These are phyloP conservation scores for Tachycineta bicolor DNA, from an alignment of 2,113 vertebrate genomes.

Conservation along the genomic window DNA sequence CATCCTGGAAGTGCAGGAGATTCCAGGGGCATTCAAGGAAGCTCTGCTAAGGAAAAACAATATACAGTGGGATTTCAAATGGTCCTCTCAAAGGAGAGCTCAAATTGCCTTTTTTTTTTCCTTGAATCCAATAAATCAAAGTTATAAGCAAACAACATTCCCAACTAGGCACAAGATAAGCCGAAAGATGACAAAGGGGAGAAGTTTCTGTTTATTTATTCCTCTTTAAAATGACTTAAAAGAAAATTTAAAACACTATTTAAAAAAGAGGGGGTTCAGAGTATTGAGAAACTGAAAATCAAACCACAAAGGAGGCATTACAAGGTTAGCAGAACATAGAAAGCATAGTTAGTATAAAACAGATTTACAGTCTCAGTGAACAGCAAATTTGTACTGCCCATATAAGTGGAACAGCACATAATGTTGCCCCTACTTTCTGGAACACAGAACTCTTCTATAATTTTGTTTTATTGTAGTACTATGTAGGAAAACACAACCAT, in stretches of 20 bases:
- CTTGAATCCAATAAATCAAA: not conserved
- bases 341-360: conserved; percentile 63
- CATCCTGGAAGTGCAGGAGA: not conserved
- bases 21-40: not conserved
- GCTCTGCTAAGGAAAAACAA: not conserved
- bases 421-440: conserved; percentile 39
- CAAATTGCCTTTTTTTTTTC: accelerated
- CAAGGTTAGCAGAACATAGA: conserved; percentile 46
- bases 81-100: not conserved
- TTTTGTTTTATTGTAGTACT: not conserved
- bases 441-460: conserved; percentile 8
- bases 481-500: conserved; percentile 24
- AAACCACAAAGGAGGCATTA: conserved; percentile 49
- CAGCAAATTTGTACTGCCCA: conserved; percentile 14
- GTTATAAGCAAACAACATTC: not conserved
- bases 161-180: not conserved
- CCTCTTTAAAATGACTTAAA: conserved; percentile 52
- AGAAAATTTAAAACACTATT: conserved; percentile 42
- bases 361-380: conserved; percentile 51
- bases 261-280: conserved; percentile 2
- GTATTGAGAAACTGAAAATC: conserved; percentile 14
- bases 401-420: conserved; percentile 39
- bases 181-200: not conserved
- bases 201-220: conserved; percentile 42
- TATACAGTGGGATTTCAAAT: not conserved